Evolutionary conservation across 2,888 invertebrate species (phyloP), one percentile per base, ranked within the genome.

Genomic region (Drosophila atroscutellata): DNA sequence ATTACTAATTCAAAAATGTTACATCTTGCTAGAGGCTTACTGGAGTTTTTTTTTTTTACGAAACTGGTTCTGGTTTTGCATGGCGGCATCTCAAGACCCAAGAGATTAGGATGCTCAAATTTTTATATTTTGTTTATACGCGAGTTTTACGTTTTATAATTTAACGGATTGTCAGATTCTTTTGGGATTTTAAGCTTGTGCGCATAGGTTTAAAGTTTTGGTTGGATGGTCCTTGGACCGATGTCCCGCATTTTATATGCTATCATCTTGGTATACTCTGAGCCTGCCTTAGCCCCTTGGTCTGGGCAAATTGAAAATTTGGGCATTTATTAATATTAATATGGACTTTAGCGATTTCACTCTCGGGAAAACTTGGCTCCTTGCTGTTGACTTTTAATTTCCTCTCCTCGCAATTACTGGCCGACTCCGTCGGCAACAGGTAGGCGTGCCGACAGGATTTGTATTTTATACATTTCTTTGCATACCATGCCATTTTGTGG

Each of bases 1-100:
- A 86, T 86, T 81, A 86, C 90, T 86, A 89, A 86, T 86, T 89
- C 88, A 86, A 75, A 86, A 83, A 81, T 87, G 79, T 85, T 81
- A 70, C 77, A 81, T 75, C 83, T 79, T 89, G 81, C 83, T 77
- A 75, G 65, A 69, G 84, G 71, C 69, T 81, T 74, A 62, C 69
- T 58, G 57, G 37, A 24, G 57, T 52, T 24, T 13, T 20, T 18
- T 36, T 32, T 18, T 24, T n/a, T 45, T 24, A 3, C 8, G 24
- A 24, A 26, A 45, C 54, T 56, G 45, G 26, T 42, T n/a, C 50
- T 70, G 49, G 49, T n/a, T 69, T 55, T 60, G 62, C 50, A 54
- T 42, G 26, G 36, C 45, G 56, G 63, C 56, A 54, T 42, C 34
- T 26, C 57, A 37, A 37, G 63, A 71, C 51, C 89, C 77, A 26